Conservation (phyloP, 2,888 invertebrate species). For the Sisyra nigra region DNA sequence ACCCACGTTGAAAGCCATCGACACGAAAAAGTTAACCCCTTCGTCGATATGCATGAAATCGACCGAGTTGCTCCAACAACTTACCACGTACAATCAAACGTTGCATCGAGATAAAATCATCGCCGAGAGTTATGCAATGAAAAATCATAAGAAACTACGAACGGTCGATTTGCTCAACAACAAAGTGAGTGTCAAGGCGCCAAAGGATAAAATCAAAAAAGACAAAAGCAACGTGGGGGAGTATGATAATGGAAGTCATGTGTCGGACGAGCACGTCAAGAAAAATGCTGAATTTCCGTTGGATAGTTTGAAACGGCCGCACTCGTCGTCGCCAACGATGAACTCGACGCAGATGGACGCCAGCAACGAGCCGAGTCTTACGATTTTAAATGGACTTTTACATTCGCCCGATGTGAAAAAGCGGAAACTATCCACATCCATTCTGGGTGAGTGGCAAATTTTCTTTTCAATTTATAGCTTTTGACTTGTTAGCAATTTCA, state of each 20-base stretch:
- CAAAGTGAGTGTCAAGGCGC: no score
- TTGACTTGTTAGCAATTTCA: no score
- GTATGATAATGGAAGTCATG: constrained; percentile 6
- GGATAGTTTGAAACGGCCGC: constrained; percentile 38
- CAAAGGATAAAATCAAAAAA: no score
- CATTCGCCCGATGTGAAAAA: constrained; percentile 6
- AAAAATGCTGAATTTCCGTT: constrained; percentile 37
- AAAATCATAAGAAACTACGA: constrained; percentile 11
- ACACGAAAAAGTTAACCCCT: no score
- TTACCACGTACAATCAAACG: constrained; percentile 8
- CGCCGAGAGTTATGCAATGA: no score
- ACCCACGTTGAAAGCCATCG: no score
- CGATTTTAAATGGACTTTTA: not conserved
- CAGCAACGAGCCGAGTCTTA: not conserved
- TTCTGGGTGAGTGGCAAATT: constrained; percentile 3
- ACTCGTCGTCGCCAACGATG: constrained; percentile 29
- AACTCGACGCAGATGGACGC: no score
- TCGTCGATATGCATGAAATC: no score
- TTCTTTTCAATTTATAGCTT: no score
- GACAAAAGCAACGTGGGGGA: no score
- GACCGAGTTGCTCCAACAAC: constrained; percentile 19
- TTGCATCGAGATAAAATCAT: no score
- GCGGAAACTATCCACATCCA: constrained; percentile 2
- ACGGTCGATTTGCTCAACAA: constrained; percentile 6
- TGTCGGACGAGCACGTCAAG: constrained; percentile 12